Evolutionary conservation across 2,888 invertebrate genomes (phyloP).

Genomic region (Eristalis arbustorum): DNA sequence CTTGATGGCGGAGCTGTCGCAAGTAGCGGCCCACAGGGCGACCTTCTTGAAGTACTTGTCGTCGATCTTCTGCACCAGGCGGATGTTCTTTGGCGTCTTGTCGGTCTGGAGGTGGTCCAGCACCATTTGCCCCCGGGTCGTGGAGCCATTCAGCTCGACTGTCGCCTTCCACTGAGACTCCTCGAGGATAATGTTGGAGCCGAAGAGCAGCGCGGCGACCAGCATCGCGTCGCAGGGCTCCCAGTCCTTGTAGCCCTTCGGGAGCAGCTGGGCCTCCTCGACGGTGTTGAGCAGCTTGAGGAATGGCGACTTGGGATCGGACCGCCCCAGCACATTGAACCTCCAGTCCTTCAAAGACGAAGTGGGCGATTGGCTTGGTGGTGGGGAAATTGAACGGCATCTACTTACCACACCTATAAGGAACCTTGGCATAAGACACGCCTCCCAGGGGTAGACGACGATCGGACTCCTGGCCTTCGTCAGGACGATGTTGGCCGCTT

Average conservation of each 20-base stretch:
- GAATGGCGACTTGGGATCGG: conserved; percentile 74
- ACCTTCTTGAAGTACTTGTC: conserved; percentile 81
- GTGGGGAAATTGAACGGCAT: neutral
- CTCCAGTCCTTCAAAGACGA: conserved; percentile 80
- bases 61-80: conserved; percentile 80
- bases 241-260: conserved; percentile 73
- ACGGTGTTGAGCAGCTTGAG: conserved; percentile 81
- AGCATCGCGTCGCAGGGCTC: conserved; percentile 82
- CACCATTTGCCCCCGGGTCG: conserved; percentile 85
- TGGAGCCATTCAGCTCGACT: conserved; percentile 83
- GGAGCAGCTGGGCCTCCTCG: conserved; percentile 78
- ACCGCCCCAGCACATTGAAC: conserved; percentile 79
- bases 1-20: conserved; percentile 69
- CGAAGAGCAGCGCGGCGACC: conserved; percentile 80
- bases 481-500: conserved; percentile 87
- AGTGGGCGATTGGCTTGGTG: conserved; percentile 74
- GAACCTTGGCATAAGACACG: conserved; percentile 80
- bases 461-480: conserved; percentile 82
- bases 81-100: conserved; percentile 74
- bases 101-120: conserved; percentile 82
- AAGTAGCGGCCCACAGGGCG: conserved; percentile 78
- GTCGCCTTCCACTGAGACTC: conserved; percentile 80
- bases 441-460: conserved; percentile 86
- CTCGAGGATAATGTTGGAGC: conserved; percentile 77
- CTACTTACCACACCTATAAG: conserved; percentile 76